Evolutionary conservation across 23 tunicate species (phyloP).

Genomic region (Ascidia mentula): DNA sequence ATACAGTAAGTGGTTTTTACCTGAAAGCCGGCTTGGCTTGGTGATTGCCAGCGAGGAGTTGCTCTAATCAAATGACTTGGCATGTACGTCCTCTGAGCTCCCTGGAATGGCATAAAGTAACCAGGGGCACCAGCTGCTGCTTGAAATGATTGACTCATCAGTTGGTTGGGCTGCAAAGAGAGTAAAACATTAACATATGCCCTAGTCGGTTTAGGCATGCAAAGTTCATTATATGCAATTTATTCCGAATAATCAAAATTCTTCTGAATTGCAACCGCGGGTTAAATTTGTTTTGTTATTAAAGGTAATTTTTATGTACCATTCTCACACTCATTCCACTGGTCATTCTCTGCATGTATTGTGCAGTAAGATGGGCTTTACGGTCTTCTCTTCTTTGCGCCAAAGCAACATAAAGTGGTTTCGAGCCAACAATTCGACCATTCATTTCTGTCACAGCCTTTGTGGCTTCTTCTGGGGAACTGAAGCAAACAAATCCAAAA

Average conservation of each 20-base stretch:
- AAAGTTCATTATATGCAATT: no score
- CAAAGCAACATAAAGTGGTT: constrained; percentile 95
- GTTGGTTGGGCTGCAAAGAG: constrained; percentile 49
- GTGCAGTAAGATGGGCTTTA: constrained; percentile 96
- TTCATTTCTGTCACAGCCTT: constrained; percentile 99
- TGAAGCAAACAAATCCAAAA: constrained; percentile 98
- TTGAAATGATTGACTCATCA: constrained; percentile 75
- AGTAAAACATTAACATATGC: neutral
- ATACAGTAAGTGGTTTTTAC: no score
- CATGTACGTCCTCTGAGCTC: constrained; percentile 55
- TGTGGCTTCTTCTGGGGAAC: constrained; percentile 99
- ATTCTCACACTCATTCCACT: constrained; percentile 66
- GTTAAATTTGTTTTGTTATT: no score
- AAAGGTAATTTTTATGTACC: constrained; percentile 13
- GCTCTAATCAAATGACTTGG: constrained; percentile 61
- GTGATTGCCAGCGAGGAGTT: constrained; percentile 78
- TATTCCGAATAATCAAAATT: no score
- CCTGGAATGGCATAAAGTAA: constrained; percentile 67
- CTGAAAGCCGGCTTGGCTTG: constrained; percentile 45
- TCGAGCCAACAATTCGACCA: constrained; percentile 94
- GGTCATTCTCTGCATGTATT: constrained; percentile 96
- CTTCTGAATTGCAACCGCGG: no score
- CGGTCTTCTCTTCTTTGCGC: constrained; percentile 98
- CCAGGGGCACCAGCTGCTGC: constrained; percentile 63
- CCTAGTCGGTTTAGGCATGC: no score